A percentile compares a stretch with the other conserved stretches of the same genome.
These are phyloP conservation scores for Margaritifera margaritifera DNA, from an alignment of 2,888 invertebrate genomes.

Conservation along the genomic window DNA sequence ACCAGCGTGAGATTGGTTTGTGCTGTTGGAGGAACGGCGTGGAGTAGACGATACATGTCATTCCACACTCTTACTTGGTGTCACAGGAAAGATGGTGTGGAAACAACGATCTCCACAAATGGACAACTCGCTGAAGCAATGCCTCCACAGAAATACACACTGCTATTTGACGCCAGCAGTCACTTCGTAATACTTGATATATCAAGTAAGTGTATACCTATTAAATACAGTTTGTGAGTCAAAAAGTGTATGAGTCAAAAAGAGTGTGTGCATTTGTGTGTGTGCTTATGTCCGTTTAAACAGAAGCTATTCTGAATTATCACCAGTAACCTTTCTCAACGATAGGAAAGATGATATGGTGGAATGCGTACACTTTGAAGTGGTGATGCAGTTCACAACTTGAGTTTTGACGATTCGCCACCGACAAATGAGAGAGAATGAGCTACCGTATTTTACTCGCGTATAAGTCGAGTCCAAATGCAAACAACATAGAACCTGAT, in stretches of 20 bases:
- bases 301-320: too few species aligned
- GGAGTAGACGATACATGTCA: slow-evolving; percentile 32
- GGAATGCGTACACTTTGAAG: too few species aligned
- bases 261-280: neutral
- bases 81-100: neutral
- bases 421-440: too few species aligned
- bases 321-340: too few species aligned
- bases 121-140: slow-evolving; percentile 1
- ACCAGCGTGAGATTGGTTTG: slow-evolving; percentile 18
- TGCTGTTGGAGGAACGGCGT: slow-evolving; percentile 23
- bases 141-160: slow-evolving; percentile 7
- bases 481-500: too few species aligned
- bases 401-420: too few species aligned
- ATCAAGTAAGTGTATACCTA: slow-evolving; percentile 11
- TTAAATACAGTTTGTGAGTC: neutral
- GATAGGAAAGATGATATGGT: too few species aligned
- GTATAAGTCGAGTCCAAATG: too few species aligned
- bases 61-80: slow-evolving; percentile 22
- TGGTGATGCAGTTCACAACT: too few species aligned
- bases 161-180: slow-evolving; percentile 18
- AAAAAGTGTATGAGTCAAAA: neutral
- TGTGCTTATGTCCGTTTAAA: neutral
- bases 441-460: too few species aligned
- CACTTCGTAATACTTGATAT: slow-evolving; percentile 20
- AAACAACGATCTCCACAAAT: slow-evolving; percentile 11